Base-by-base conservation (phyloP, 2,113 vertebrate species). In the Dolichotis patagonum region DNA sequence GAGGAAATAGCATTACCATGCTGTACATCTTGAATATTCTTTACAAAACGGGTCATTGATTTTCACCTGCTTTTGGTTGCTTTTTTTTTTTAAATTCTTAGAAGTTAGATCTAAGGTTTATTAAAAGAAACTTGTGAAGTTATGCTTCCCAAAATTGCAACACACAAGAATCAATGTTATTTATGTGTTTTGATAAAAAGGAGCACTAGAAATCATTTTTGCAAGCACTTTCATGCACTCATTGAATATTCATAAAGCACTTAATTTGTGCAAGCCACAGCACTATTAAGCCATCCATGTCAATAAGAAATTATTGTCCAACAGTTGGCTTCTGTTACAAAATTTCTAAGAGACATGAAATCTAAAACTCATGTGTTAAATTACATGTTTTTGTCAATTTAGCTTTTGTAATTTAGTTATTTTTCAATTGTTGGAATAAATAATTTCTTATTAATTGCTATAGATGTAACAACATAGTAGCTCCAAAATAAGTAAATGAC, bases 291-390 rank as follows among this genome's bases (percentile, higher is more conserved):
- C 11, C 20, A 0, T 35, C 4, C 26, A 78, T 43, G 32, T n/a
- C 41, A 38, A 52, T 60, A n/a, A 75, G 43, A 82, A 83, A 43
- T 67, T 32, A 32, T 80, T 14, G 80, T 43, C 26, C n/a, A 92
- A 38, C 35, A 56, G 16, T 46, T 28, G n/a, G 38, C 32, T 90
- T 9, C 63, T 46, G 19, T 56, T 52, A 62, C 41, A 88, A 95
- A 52, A 84, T 67, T 54, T 75, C 63, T 69, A 85, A 93, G 17
- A 80, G 22, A 10, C 49, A 56, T 80, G 43, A 92, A 87, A 81
- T 94, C 92, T n/a, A 56, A 92, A 97, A 56, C 43, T 3, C 62
- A 56, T 24, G 22, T 65, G 4, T 77, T 38, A 83, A 91, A 85
- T 41, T 73, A 19, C 62, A 83, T 43, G 46, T 77, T 30, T 56